Base-by-base conservation (phyloP, 2,888 invertebrate species). In the Campoplex nolae region DNA sequence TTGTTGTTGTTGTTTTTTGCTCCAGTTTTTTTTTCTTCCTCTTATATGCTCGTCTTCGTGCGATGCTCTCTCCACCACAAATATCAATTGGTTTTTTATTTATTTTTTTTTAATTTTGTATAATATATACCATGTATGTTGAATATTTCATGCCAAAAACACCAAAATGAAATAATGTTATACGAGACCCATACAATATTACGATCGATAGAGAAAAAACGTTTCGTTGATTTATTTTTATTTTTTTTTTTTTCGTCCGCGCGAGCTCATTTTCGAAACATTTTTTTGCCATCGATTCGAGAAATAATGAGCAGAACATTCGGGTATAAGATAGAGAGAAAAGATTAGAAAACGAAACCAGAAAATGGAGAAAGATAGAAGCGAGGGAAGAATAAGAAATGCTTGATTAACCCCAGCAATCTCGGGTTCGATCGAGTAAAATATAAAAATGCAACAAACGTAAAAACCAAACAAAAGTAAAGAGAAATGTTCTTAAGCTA, bases 1-100 rank as follows among this genome's bases (percentile, higher is more conserved):
- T 62, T 78, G 62, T 75, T 81, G 23, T 80, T 83, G 54, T 85
- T 87, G 32, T 80, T 84, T 68, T 79, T 67, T 35, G 28, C 28
- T 77, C 73, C 56, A 71, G 51, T 81, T 56, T 42, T 56, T 56
- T 62, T 68, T 81, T 58, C 56, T 28, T 81, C 81, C 35, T 73
- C 67, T 54, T n/a, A 54, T n/a, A 54, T 67, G 70, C 68, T 68
- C 80, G 56, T 85, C 89, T 85, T 79, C 88, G 88, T 89, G 88
- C 86, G 89, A 89, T 89, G 88, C 3, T 38, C 68, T 89, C 87
- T 88, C 88, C 87, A 87, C 88, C 88, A 81, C 32, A 85, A 70
- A 80, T 79, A 74, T 68, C 65, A 82, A 82, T 79, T 58, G 70
- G 76, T 80, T 28, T 13, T 58, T 23, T 23, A 0, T 23, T 23